phyloP scores from a whole-genome alignment of 2,113 vertebrate genomes.

The Genyomyrus donnyi region DNA sequence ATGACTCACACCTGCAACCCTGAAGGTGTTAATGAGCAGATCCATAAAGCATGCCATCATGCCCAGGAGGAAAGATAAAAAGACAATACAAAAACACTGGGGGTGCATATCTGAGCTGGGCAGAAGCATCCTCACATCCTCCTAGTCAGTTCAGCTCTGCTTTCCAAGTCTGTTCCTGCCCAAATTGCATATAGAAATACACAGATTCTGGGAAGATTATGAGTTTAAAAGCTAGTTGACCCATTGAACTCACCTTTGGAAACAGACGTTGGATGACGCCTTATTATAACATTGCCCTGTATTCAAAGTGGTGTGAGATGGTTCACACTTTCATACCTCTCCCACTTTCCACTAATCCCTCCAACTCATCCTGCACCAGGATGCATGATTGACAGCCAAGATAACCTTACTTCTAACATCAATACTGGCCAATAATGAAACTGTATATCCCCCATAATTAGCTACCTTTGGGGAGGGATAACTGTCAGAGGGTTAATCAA shows the following conservation, averaged over 20 bases:
- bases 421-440: slow-evolving; percentile 13
- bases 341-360: neutral
- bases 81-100: neutral
- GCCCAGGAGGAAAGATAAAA: neutral
- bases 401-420: slow-evolving; percentile 24
- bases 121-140: neutral
- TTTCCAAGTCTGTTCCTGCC: neutral
- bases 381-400: slow-evolving; percentile 41
- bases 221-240: neutral
- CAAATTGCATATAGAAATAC: neutral
- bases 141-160: neutral
- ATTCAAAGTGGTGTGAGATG: neutral
- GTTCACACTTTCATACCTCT: neutral
- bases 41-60: neutral
- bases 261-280: neutral
- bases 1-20: neutral
- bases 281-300: slow-evolving; percentile 5
- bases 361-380: neutral
- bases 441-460: slow-evolving; percentile 19
- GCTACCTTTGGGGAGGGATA: slow-evolving; percentile 14
- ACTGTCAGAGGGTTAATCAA: slow-evolving; percentile 7
- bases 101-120: neutral
- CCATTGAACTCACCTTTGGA: neutral
- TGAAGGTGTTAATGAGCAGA: neutral
- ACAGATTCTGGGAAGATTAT: neutral